phyloP scores from a whole-genome alignment of 2,888 invertebrate species.

The Rotaria sp. region DNA sequence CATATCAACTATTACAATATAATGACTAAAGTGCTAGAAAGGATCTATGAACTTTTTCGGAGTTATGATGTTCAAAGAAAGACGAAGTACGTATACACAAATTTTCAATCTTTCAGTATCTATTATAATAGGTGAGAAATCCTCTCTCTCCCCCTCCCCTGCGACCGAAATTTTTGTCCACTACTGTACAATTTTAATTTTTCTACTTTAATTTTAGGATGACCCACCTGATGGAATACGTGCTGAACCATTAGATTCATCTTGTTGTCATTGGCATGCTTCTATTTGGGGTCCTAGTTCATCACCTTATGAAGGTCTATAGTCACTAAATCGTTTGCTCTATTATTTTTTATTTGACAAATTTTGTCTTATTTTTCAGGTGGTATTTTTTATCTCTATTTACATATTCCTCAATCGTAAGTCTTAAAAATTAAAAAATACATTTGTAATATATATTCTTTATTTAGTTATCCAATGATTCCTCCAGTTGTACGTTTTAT shows the following conservation, averaged over 20 bases:
- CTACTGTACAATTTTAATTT: too few species aligned
- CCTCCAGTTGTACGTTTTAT: slow-evolving; percentile 84
- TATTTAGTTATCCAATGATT: slow-evolving; percentile 71
- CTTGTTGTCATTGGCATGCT: slow-evolving; percentile 85
- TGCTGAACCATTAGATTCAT: slow-evolving; percentile 70
- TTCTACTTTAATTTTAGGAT: slow-evolving; percentile 50
- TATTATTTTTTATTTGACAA: not conserved
- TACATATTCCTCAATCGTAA: slow-evolving; percentile 68
- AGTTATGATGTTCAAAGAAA: too few species aligned
- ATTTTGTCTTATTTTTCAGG: slow-evolving; percentile 49
- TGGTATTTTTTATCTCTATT: slow-evolving; percentile 78
- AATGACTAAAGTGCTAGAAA: too few species aligned
- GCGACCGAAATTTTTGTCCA: too few species aligned
- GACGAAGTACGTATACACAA: too few species aligned
- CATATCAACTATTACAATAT: too few species aligned
- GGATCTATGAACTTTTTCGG: too few species aligned
- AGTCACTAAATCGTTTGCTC: not conserved
- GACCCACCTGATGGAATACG: slow-evolving; percentile 80
- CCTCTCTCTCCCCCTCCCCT: too few species aligned
- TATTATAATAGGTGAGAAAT: too few species aligned
- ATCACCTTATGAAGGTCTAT: slow-evolving; percentile 75
- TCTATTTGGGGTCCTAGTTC: slow-evolving; percentile 81
- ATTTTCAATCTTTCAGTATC: too few species aligned
- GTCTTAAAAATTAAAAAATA: not conserved
- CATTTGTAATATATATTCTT: slow-evolving; percentile 27